Percentiles rank a stretch among this genome's conserved stretches.
phyloP scores from a whole-genome alignment of 2,797 vertebrate genomes.

The Pipistrellus pipistrellus region DNA sequence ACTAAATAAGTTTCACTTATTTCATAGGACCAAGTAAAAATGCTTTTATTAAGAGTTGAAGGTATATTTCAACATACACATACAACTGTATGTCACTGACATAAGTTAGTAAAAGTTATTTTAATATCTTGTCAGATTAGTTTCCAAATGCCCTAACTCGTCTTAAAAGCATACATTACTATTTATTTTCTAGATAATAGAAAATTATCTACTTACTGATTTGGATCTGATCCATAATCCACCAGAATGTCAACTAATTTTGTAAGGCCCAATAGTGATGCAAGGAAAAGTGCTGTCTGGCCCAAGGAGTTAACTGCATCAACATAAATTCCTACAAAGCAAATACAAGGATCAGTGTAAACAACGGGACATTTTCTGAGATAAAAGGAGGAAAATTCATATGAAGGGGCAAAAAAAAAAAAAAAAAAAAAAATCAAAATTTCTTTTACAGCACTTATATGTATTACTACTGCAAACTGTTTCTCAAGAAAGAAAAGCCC shows the following conservation, averaged over 20 bases:
- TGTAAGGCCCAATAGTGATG: slow-evolving; percentile 89
- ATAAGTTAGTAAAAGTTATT: background rate
- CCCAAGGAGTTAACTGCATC: slow-evolving; percentile 91
- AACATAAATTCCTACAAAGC: slow-evolving; percentile 86
- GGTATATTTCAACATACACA: background rate
- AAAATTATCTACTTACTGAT: slow-evolving; percentile 90
- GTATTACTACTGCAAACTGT: background rate
- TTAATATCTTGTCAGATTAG: background rate
- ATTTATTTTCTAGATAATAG: slow-evolving; percentile 7
- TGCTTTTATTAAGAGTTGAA: background rate
- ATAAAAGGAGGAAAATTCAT: background rate
- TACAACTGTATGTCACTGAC: background rate
- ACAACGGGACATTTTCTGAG: background rate
- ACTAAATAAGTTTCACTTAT: background rate
- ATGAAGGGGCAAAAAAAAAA: background rate
- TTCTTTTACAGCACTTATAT: background rate
- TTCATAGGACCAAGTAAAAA: background rate
- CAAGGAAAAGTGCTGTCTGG: slow-evolving; percentile 92
- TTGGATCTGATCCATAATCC: slow-evolving; percentile 91
- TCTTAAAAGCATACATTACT: background rate
- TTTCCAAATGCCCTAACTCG: background rate
- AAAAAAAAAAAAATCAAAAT: background rate
- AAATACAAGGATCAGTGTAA: background rate
- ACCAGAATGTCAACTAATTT: slow-evolving; percentile 91
- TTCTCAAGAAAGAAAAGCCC: background rate